Evolutionary conservation across 2,797 vertebrate species (phyloP).

Genomic region (Melanotaenia boesemani): DNA sequence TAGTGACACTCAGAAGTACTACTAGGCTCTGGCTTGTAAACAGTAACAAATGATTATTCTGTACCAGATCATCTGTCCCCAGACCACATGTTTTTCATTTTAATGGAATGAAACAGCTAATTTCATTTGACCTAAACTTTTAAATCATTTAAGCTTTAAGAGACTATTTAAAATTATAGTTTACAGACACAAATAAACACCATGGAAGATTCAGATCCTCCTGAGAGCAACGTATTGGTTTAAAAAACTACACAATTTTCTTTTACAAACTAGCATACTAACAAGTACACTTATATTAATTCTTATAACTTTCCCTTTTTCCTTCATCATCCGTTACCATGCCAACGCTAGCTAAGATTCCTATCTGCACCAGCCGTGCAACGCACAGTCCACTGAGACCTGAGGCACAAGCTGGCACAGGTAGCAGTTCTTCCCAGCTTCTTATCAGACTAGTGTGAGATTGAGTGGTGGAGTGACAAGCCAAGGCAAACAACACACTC

Average conservation of each 20-base stretch:
- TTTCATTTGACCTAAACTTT: not conserved
- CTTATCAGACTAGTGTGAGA: conserved; percentile 68
- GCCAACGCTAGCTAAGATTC: conserved; percentile 3
- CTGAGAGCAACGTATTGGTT: not conserved
- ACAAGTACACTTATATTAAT: not conserved
- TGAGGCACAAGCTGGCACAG: conserved; percentile 45
- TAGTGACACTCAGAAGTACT: conserved; percentile 17
- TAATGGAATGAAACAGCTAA: not conserved
- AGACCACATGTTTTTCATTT: not conserved
- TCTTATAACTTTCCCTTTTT: not conserved
- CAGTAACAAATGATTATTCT: not conserved
- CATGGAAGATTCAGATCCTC: not conserved
- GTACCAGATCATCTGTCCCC: not conserved
- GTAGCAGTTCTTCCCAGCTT: conserved; percentile 36
- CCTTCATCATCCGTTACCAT: not conserved
- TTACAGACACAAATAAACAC: not conserved
- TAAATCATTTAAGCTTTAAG: not conserved
- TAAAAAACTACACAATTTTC: not conserved
- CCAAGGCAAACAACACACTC: conserved; percentile 61
- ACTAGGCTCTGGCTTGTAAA: not conserved
- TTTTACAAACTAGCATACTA: not conserved
- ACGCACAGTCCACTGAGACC: conserved; percentile 11
- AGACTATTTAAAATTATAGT: not conserved
- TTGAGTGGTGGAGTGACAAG: conserved; percentile 31
- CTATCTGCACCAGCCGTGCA: not conserved